Base-by-base conservation (phyloP, 1,140 invertebrate species). In the Drosophila tristis region DNA sequence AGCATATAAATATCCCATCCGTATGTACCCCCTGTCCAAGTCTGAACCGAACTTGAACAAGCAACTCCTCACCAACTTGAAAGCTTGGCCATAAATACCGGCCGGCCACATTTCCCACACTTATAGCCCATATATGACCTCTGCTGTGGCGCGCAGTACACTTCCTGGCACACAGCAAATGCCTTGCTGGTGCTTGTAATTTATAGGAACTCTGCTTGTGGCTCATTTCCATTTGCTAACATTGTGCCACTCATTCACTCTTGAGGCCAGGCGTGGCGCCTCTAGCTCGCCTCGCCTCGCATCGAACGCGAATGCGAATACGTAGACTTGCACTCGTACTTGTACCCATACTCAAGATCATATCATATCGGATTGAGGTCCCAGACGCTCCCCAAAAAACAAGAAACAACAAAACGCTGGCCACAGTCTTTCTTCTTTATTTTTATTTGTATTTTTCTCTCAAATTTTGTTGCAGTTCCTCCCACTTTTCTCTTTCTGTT, bases 291-390 rank as follows among this genome's bases (percentile, higher is more conserved):
- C 35, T 13, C 35, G 11, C 15, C 29, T 4, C 9, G 35, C 35
- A 11, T 13, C 35, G 11, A 49, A 5, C 20, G 13, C 59, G 35
- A 68, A 42, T 68, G 59, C 39, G 63, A 58, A 26, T 45, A 20
- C 61, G 26, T 15, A 57, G 0, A 16, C 16, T 16, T 16, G 16
- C 20, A 25, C 59, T 26, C 56, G 31, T 56, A 60, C 42, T 55
- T 58, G 25, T 45, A 26, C 61, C 26, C 26, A 57, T 56, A 56
- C 71, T 74, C 53, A 43, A 75, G 72, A 75, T 75, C 72, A 66
- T 75, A 75, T 75, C 72, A 58, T 66, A 75, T 74, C 62, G 61
- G 20, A 49, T 73, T 64, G 29, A 58, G 44, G 54, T 29, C 59
- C 67, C 43, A 45, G 44, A 26, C 44, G 26, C 55, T 42, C 55